Base-by-base conservation (phyloP, 2,113 vertebrate species). In the Mungos mungo region DNA sequence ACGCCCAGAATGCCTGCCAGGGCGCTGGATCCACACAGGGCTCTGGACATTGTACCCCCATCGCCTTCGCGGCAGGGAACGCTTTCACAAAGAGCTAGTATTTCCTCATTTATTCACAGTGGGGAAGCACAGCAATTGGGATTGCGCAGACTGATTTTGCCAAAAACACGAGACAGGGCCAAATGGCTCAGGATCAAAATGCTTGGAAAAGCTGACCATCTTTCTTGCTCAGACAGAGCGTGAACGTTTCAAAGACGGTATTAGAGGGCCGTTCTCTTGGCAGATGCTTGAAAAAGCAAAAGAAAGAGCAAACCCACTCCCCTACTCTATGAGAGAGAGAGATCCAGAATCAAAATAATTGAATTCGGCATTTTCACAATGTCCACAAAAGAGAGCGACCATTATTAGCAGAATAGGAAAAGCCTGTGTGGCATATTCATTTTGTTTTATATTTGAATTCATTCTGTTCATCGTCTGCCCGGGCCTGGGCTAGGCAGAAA, bases 51-150 rank as follows among this genome's bases (percentile, higher is more conserved):
- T 1, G 14, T 1, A 7, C 9, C 35, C 27, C 31, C 6, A 2
- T 1, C 0, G 12, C 81, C 72, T 45, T 38, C 21, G 4, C 1
- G 4, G 84, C 1, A 21, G 50, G 10, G 23, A 31, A 2, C 0
- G 0, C n/a, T 7, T 19, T 63, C 87, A 89, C 68, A 93, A 21
- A 79, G 47, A 66, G 84, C 27, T 8, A 10, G 54, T 5, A 38
- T 65, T 86, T 93, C 45, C 95, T 87, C 93, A 74, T 21, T 63
- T 21, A 71, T 50, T 83, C 90, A 7, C 90, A 57, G 72, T 5
- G 21, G 79, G 96, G 71, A 93, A 85, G 76, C 54, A 9, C 81
- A 85, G 82, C 13, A 9, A 90, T 96, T 87, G 93, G 90, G 77
- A 57, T 5, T 0, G 47, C 79, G 66, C 74, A 57, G 47, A 33